phyloP scores from a whole-genome alignment of 2,113 vertebrate species.

The Zapus hudsonius region DNA sequence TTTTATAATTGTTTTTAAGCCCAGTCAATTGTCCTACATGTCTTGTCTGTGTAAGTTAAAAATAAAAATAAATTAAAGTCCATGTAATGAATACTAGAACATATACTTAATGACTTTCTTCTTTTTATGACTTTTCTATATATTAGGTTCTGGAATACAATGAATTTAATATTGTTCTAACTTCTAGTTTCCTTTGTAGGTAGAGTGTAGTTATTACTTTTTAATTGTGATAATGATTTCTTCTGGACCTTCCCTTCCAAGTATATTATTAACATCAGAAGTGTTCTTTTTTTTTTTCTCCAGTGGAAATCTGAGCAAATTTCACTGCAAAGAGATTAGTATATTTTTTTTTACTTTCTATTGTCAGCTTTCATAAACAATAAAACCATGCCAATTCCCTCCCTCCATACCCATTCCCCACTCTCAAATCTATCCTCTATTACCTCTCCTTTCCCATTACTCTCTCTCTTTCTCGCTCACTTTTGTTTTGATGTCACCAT shows the following conservation, averaged over 20 bases:
- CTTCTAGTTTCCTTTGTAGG: background rate
- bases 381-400: too few relatives aligned
- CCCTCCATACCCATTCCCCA: too few relatives aligned
- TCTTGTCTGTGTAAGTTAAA: background rate
- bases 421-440: too few relatives aligned
- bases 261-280: background rate
- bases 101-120: background rate
- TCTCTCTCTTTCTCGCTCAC: too few relatives aligned
- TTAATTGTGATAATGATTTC: background rate
- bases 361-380: too few relatives aligned
- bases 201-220: background rate
- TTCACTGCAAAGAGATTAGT: background rate
- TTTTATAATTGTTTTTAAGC: background rate
- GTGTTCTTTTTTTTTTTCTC: background rate
- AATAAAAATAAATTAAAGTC: background rate
- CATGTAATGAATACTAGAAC: background rate
- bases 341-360: background rate
- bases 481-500: too few relatives aligned
- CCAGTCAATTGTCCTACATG: background rate
- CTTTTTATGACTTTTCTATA: background rate
- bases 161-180: background rate
- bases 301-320: background rate
- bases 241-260: background rate
- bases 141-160: background rate
- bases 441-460: too few relatives aligned